phyloP scores from a whole-genome alignment of 1,140 invertebrate genomes.

The Dendroctonus valens region DNA sequence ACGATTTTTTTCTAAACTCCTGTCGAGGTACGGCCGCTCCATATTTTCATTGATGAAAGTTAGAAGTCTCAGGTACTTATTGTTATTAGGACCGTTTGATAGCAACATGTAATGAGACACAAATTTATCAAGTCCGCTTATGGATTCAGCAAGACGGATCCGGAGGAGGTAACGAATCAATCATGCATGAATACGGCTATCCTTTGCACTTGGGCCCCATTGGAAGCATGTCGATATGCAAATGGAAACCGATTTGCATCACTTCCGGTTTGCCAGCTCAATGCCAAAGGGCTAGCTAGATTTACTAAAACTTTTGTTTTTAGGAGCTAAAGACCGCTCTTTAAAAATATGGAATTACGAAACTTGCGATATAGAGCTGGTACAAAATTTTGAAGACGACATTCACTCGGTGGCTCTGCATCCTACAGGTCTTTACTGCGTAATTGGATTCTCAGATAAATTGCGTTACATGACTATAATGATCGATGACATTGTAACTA shows the following conservation, averaged over 20 bases:
- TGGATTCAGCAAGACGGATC: constrained; percentile 55
- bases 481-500: constrained; percentile 80
- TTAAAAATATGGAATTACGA: constrained; percentile 90
- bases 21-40: too few species aligned
- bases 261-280: constrained; percentile 63
- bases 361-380: constrained; percentile 69
- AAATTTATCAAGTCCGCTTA: constrained; percentile 60
- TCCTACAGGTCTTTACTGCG: constrained; percentile 79
- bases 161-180: constrained; percentile 42
- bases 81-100: constrained; percentile 51
- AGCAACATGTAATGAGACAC: constrained; percentile 62
- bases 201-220: constrained; percentile 78
- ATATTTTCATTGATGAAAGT: too few species aligned
- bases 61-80: too few species aligned
- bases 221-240: constrained; percentile 74
- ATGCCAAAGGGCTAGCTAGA: too few species aligned
- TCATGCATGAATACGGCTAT: constrained; percentile 62
- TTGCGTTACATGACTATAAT: constrained; percentile 80
- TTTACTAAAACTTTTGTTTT: constrained; percentile 7
- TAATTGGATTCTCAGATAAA: constrained; percentile 89
- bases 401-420: constrained; percentile 59
- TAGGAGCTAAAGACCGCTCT: constrained; percentile 64
- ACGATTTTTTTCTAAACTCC: too few species aligned
- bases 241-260: constrained; percentile 86
- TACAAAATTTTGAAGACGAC: constrained; percentile 45